These are phyloP conservation scores for Heterotis niloticus DNA, from an alignment of 2,113 vertebrate species.

Conservation along the genomic window DNA sequence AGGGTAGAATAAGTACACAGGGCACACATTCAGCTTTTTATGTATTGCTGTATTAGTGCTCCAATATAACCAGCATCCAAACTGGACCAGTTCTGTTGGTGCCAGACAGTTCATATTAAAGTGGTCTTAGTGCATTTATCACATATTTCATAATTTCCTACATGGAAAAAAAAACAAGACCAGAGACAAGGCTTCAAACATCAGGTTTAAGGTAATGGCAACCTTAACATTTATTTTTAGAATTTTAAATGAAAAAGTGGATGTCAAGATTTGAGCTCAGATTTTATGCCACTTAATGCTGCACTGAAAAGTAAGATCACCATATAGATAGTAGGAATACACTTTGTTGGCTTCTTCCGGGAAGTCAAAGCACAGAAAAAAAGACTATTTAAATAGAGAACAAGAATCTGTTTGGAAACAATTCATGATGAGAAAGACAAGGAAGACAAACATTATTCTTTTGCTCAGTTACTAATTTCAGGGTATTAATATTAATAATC, in stretches of 20 bases:
- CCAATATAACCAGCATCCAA: too few relatives aligned
- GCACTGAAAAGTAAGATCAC: slow-evolving; percentile 25
- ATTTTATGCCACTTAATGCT: slow-evolving; percentile 32
- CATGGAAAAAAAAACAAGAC: not conserved
- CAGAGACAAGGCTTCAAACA: slow-evolving; percentile 22
- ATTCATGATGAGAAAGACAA: not conserved
- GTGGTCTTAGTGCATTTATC: too few relatives aligned
- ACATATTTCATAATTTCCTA: not conserved
- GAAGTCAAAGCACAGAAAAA: slow-evolving; percentile 28
- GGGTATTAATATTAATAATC: slow-evolving; percentile 61
- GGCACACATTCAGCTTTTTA: too few relatives aligned
- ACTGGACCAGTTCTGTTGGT: too few relatives aligned
- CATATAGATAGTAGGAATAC: slow-evolving; percentile 24
- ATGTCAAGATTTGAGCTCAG: slow-evolving; percentile 33
- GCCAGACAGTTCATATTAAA: too few relatives aligned
- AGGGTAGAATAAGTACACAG: too few relatives aligned
- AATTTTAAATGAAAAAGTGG: slow-evolving; percentile 46
- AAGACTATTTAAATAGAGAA: slow-evolving; percentile 28
- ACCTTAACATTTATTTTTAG: slow-evolving; percentile 58
- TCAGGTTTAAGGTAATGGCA: slow-evolving; percentile 46
- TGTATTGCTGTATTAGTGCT: too few relatives aligned
- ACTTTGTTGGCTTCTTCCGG: slow-evolving; percentile 22
- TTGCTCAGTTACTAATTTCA: slow-evolving; percentile 37
- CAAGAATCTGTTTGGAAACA: slow-evolving; percentile 27
- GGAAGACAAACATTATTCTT: slow-evolving; percentile 11